These are phyloP conservation scores for Catocala fraxini DNA, from an alignment of 2,888 invertebrate species.

Conservation along the genomic window DNA sequence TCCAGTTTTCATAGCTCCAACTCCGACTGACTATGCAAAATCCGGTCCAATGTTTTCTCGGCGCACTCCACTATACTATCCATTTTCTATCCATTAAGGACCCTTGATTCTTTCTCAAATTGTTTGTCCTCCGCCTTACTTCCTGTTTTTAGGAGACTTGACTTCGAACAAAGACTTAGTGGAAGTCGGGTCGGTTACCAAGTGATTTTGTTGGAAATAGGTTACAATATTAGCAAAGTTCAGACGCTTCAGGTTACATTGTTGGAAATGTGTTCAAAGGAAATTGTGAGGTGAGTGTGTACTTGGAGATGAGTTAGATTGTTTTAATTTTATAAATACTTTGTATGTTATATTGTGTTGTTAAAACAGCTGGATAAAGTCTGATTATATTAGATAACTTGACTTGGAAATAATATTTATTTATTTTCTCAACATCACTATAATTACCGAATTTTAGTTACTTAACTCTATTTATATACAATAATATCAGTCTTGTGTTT, in stretches of 20 bases:
- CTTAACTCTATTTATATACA: too few relatives aligned
- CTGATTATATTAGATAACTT: too few relatives aligned
- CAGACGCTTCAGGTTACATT: neutral
- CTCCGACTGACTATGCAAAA: slow-evolving; percentile 82
- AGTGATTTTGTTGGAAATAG: slow-evolving; percentile 9
- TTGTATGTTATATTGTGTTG: too few relatives aligned
- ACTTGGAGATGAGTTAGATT: too few relatives aligned
- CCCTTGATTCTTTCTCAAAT: slow-evolving; percentile 75
- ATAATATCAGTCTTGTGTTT: too few relatives aligned
- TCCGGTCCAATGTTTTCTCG: slow-evolving; percentile 73
- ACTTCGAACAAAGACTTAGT: slow-evolving; percentile 32
- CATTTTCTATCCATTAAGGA: slow-evolving; percentile 84
- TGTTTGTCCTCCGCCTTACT: slow-evolving; percentile 63
- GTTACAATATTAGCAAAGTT: slow-evolving; percentile 4
- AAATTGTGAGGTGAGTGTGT: neutral
- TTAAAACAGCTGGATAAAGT: too few relatives aligned
- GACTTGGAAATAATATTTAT: too few relatives aligned
- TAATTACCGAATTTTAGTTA: too few relatives aligned
- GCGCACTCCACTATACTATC: slow-evolving; percentile 68
- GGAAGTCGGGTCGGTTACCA: slow-evolving; percentile 11
- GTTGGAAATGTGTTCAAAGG: neutral
- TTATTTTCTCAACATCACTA: too few relatives aligned
- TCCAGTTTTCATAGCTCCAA: slow-evolving; percentile 38
- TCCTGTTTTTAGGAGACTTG: slow-evolving; percentile 43
- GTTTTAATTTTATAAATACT: too few relatives aligned